These are phyloP conservation scores for Malacoraja senta DNA, from an alignment of 2,797 vertebrate genomes.

Conservation along the genomic window DNA sequence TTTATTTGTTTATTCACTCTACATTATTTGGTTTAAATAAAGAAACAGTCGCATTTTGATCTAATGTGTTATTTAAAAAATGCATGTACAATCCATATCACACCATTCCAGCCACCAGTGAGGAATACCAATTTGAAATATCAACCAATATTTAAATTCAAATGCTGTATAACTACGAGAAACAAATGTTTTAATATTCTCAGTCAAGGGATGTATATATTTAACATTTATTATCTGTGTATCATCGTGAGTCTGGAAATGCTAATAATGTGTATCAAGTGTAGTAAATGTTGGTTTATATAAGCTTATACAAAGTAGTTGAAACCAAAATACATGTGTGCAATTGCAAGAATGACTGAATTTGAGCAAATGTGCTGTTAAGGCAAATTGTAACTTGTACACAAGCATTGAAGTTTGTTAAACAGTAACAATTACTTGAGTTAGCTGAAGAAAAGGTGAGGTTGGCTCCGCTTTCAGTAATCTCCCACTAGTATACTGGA, in stretches of 20 bases:
- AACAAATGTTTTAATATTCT: background rate
- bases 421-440: background rate
- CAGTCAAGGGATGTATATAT: background rate
- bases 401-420: background rate
- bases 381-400: background rate
- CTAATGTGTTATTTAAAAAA: conserved; percentile 45
- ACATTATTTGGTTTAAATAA: background rate
- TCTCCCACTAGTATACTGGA: background rate
- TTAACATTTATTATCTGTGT: background rate
- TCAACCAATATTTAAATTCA: conserved; percentile 23
- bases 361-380: background rate
- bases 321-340: background rate
- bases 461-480: background rate
- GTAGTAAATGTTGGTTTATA: background rate
- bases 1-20: background rate
- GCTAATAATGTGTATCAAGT: background rate
- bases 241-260: background rate
- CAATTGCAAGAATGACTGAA: background rate
- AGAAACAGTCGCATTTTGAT: background rate
- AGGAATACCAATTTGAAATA: conserved; percentile 38
- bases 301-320: background rate
- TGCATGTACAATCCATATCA: conserved; percentile 43
- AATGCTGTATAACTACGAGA: background rate
- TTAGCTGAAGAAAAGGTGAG: background rate
- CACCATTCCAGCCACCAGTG: conserved; percentile 39